A percentile compares a stretch with the other conserved stretches of the same genome.
phyloP scores from a whole-genome alignment of 2,797 vertebrate species.

The Leptatherina wallacei region DNA sequence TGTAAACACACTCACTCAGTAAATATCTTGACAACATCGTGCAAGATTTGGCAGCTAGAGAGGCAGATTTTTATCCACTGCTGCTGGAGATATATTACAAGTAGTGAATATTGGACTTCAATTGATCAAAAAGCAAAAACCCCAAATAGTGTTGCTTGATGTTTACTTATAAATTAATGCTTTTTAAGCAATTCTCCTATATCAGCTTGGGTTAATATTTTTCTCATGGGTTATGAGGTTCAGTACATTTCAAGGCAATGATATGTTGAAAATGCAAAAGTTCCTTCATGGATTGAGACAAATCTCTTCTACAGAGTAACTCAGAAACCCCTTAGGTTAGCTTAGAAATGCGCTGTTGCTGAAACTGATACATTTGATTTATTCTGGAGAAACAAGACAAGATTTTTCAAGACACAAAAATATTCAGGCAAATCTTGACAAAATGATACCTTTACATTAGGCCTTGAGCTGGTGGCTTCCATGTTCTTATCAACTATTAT shows the following conservation, averaged over 20 bases:
- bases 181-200: too few relatives aligned
- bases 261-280: background rate
- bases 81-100: background rate
- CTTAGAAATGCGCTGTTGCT: background rate
- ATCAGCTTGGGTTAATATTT: background rate
- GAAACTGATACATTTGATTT: background rate
- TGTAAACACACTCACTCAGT: background rate
- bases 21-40: background rate
- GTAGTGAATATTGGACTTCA: background rate
- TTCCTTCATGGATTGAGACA: background rate
- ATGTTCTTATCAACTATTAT: background rate
- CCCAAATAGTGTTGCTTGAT: background rate
- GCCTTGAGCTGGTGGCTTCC: background rate
- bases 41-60: slow-evolving; percentile 2
- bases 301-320: background rate
- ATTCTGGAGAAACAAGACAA: background rate
- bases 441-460: background rate
- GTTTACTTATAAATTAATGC: background rate
- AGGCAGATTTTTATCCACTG: background rate
- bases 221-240: background rate
- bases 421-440: background rate
- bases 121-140: background rate
- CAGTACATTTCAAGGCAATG: background rate
- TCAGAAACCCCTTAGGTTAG: background rate
- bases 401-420: background rate